Percentiles rank a stretch among this genome's conserved stretches.
phyloP scores from a whole-genome alignment of 64 coral and sea anemone genomes.

The Platygyra sinensis region DNA sequence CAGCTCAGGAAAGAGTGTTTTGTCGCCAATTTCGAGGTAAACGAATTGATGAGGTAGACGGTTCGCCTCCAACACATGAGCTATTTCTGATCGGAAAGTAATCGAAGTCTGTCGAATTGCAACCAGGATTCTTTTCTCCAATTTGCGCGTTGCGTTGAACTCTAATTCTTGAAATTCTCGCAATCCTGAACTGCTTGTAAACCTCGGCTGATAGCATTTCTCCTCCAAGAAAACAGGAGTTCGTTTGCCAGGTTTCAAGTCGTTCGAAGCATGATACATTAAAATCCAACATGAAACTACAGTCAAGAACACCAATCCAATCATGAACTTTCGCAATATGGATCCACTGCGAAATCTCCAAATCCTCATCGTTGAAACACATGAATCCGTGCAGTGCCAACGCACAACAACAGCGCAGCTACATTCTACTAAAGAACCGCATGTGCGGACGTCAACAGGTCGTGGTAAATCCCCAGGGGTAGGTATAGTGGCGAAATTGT shows the following conservation, averaged over 20 bases:
- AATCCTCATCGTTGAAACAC: constrained; percentile 55
- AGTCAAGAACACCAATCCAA: constrained; percentile 52
- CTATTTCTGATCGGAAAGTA: constrained; percentile 53
- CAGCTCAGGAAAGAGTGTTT: constrained; percentile 56
- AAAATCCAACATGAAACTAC: constrained; percentile 79
- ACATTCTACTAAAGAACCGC: background rate
- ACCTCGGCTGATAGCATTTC: constrained; percentile 47
- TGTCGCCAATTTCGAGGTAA: constrained; percentile 42
- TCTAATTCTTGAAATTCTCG: background rate
- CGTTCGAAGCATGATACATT: constrained; percentile 61
- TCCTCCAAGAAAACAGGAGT: constrained; percentile 20
- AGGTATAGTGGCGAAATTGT: background rate
- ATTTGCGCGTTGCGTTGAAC: background rate
- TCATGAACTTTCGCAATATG: constrained; percentile 42
- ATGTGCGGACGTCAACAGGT: background rate
- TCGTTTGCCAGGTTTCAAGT: constrained; percentile 15
- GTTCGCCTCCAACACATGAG: constrained; percentile 71
- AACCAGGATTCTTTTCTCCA: constrained; percentile 27
- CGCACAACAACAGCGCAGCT: no score
- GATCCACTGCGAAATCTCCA: constrained; percentile 67
- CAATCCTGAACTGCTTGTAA: background rate
- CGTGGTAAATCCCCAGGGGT: background rate
- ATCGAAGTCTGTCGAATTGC: constrained; percentile 45
- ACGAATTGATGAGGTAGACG: constrained; percentile 71
- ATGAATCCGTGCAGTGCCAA: no score